Percentiles rank a stretch among this genome's conserved stretches.
These are phyloP conservation scores for Gymnoscopelus microlampas DNA, from an alignment of 2,797 vertebrate species.

Conservation along the genomic window DNA sequence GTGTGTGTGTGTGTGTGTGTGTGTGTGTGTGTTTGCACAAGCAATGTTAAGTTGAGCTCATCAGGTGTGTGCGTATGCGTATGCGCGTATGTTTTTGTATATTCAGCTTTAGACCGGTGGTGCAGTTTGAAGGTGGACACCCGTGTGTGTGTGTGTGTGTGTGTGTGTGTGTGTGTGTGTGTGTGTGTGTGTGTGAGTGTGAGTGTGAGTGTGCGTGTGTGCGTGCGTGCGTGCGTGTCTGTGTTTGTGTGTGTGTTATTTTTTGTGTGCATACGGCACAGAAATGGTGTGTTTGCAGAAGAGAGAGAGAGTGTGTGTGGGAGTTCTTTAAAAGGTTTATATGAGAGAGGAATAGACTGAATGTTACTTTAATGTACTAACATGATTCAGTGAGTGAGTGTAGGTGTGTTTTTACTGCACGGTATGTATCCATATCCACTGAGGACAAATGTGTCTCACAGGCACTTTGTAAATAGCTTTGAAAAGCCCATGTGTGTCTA, in stretches of 20 bases:
- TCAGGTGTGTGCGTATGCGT: background rate
- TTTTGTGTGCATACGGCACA: too few species aligned
- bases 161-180: background rate
- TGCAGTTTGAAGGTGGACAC: too few species aligned
- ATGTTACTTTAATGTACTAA: conserved; percentile 3
- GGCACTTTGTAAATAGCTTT: too few species aligned
- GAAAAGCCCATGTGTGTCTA: too few species aligned
- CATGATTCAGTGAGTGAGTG: conserved; percentile 35
- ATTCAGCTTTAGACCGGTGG: conserved; percentile 1
- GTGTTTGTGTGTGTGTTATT: too few species aligned
- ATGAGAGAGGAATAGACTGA: conserved; percentile 39
- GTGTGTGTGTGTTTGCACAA: background rate
- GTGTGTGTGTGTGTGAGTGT: conserved; percentile 22
- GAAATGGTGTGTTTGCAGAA: conserved; percentile 49
- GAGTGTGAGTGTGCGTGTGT: background rate
- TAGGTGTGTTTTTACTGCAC: conserved; percentile 16
- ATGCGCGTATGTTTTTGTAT: conserved; percentile 12
- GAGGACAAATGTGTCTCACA: too few species aligned
- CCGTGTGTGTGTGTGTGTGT: conserved; percentile 4
- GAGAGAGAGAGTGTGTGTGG: conserved; percentile 9
- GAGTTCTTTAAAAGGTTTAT: conserved; percentile 52
- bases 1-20: conserved; percentile 16
- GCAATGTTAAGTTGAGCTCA: too few species aligned
- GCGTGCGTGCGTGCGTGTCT: conserved; percentile 8
- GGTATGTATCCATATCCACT: too few species aligned